These are phyloP conservation scores for Baronia brevicornis DNA, from an alignment of 2,888 invertebrate genomes.

Conservation along the genomic window DNA sequence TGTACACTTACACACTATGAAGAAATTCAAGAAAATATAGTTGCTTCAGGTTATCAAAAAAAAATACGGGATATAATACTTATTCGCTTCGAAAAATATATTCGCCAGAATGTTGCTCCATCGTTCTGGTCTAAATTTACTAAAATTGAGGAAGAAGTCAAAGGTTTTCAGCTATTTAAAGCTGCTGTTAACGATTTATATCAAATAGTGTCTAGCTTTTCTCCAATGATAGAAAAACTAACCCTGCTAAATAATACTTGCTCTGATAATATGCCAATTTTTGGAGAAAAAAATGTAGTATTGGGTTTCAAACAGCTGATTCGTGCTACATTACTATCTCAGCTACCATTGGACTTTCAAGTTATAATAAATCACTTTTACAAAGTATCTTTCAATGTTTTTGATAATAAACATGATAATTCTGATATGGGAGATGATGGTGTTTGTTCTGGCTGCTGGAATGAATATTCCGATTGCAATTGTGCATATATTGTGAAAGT, in stretches of 20 bases:
- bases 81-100: constrained; percentile 72
- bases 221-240: constrained; percentile 72
- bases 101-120: constrained; percentile 77
- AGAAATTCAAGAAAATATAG: constrained; percentile 55
- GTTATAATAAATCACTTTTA: constrained; percentile 84
- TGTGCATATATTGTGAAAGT: constrained; percentile 80
- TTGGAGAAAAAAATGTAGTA: constrained; percentile 70
- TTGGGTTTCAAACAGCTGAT: constrained; percentile 79
- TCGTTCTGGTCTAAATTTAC: constrained; percentile 80
- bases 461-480: constrained; percentile 73
- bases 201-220: constrained; percentile 70
- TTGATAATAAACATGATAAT: constrained; percentile 68
- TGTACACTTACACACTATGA: constrained; percentile 54
- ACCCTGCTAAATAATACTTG: constrained; percentile 65
- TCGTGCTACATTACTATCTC: constrained; percentile 80
- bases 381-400: constrained; percentile 84
- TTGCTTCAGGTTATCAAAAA: constrained; percentile 49
- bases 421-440: constrained; percentile 75
- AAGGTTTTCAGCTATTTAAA: constrained; percentile 79
- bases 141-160: constrained; percentile 64
- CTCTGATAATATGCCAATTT: constrained; percentile 60
- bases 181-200: constrained; percentile 80
- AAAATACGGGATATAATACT: constrained; percentile 60
- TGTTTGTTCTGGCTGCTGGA: constrained; percentile 83
- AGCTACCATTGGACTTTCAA: constrained; percentile 81